Base-by-base conservation (phyloP, 2,113 vertebrate species). In the Oryzias woworae region DNA sequence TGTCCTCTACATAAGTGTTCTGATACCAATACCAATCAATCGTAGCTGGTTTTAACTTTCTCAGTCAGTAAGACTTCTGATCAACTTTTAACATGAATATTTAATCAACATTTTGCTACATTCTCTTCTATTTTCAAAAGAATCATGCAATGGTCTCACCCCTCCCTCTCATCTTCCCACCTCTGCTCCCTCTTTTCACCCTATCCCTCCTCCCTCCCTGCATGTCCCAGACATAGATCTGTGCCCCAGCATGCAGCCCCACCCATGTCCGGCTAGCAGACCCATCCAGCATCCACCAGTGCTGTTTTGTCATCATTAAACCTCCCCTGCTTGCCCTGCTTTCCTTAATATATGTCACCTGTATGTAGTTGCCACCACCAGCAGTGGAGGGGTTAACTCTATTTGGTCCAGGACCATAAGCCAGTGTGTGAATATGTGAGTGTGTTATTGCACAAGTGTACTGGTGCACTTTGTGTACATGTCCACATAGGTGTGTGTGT, bases 321-420 rank as follows among this genome's bases (percentile, higher is more conserved):
- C 71, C 81, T 73, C 70, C 62, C 53, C 75, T 87, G 85, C 82
- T 84, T 64, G 73, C 66, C 75, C 76, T 69, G 80, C 73, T 80
- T 85, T 83, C 74, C 75, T 72, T 80, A 82, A 83, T 86, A 78
- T 66, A 82, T 87, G 87, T 86, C 87, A 90, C 87, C 85, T 86
- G 87, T 75, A 80, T 66, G 70, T 62, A 62, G 77, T 69, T 80
- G 75, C 71, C 87, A 65, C 69, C 12, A 1, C 75, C 67, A 53
- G 90, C 84, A 59, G 58, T 14, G 65, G 50, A 89, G 57, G 90
- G 87, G 92, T 93, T 92, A 92, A 92, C 82, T 86, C 84, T 85
- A 80, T 81, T 90, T 90, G 88, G 91, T 89, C 85, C 84, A 62
- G 73, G 54, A 64, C 72, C 75, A 72, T 60, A 46, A 73, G 75